Evolutionary conservation across 2,113 vertebrate species (phyloP).

Genomic region (Oostethus manadensis): DNA sequence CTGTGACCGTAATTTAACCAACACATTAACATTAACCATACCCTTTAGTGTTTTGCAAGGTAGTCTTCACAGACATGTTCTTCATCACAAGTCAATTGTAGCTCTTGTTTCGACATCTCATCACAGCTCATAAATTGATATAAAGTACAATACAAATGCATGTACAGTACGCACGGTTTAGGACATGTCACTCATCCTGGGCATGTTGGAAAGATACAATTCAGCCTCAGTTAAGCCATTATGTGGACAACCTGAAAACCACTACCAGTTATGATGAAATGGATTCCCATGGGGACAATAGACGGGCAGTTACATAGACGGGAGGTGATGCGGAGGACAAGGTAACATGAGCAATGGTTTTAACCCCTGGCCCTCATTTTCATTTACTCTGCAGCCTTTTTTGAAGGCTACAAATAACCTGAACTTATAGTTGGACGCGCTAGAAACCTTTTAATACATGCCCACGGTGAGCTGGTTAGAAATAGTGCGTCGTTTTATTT

Average conservation of each 20-base stretch:
- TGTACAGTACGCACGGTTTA: slow-evolving; percentile 3
- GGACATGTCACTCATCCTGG: slow-evolving; percentile 28
- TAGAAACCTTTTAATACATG: slow-evolving; percentile 29
- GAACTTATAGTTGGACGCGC: slow-evolving; percentile 32
- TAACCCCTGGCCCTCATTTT: slow-evolving; percentile 44
- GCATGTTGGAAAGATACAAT: slow-evolving; percentile 24
- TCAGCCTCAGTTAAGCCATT: slow-evolving; percentile 47
- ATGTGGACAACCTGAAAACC: slow-evolving; percentile 52
- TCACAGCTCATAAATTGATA: slow-evolving; percentile 3
- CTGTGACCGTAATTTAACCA: too few species aligned
- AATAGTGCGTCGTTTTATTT: neutral
- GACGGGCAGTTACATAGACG: slow-evolving; percentile 60
- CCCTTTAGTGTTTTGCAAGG: too few species aligned
- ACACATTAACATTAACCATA: too few species aligned
- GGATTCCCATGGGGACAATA: slow-evolving; percentile 48
- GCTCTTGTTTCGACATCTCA: neutral
- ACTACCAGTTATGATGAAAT: slow-evolving; percentile 58
- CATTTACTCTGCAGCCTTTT: slow-evolving; percentile 35
- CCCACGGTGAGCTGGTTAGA: slow-evolving; percentile 3
- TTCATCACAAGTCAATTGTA: neutral
- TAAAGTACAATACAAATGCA: neutral
- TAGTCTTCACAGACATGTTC: too few species aligned
- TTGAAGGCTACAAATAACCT: slow-evolving; percentile 55
- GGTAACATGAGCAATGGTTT: slow-evolving; percentile 52
- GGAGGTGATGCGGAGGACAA: slow-evolving; percentile 59